Base-by-base conservation (phyloP, 2,888 invertebrate genomes). In the Imbricaverruca yamaguchii region DNA sequence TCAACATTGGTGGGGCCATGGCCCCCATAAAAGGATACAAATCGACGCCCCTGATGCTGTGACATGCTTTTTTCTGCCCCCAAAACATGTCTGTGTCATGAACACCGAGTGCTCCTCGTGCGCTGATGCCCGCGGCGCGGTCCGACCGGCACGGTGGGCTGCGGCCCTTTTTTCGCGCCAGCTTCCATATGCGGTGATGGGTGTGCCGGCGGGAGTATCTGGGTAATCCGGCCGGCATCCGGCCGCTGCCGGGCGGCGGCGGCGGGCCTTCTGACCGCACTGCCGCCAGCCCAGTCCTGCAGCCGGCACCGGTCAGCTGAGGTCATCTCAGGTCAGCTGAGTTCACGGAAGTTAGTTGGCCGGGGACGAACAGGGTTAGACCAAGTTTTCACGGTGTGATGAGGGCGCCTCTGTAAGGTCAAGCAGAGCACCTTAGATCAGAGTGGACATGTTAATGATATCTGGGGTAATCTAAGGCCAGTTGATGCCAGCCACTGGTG, bases 131-230 rank as follows among this genome's bases (percentile, higher is more conserved):
- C 13, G 8, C 18, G 63, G n/a, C 63, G 21, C 21, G n/a, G 63
- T 0, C 39, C 69, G 39, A 69, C 69, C 69, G 7, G 69, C 21
- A 74, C 55, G 74, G 74, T 55, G 55, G 74, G 10, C 18, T 55
- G 74, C 39, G 39, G 55, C 39, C 39, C 7, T 74, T 74, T 74
- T 74, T 10, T 23, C 21, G 55, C 53, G 74, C 55, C 74, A 53
- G 55, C 74, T 74, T 23, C 74, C 74, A 74, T 55, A 74, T 21
- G 74, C 55, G 74, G 74, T 18, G 53, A 74, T 74, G 55, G 74
- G 74, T 15, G 74, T 74, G 74, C 53, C 74, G 74, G 15, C 39
- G 69, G 8, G 69, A 69, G 39, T 23, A 13, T 39, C 39, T 39
- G 13, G 12, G 39, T 69, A 69, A 69, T 69, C 69, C 69, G 25